phyloP scores from a whole-genome alignment of 2,888 invertebrate genomes.

The Apamea epomidion region DNA sequence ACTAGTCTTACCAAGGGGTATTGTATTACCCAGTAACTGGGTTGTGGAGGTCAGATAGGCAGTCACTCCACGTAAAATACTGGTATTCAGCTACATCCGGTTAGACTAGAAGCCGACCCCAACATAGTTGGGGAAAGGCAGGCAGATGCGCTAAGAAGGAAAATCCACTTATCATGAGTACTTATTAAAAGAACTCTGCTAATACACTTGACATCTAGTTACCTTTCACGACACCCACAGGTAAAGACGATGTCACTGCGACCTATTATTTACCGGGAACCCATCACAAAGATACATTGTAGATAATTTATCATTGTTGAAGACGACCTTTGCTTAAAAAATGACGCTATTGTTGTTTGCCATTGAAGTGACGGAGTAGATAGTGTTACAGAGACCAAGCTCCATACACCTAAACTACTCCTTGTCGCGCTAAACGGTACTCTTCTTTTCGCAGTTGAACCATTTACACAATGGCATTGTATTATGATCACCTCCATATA shows the following conservation, averaged over 20 bases:
- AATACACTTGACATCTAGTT: not conserved
- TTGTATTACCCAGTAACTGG: too few relatives aligned
- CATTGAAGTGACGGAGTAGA: not conserved
- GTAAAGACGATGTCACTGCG: slow-evolving; percentile 10
- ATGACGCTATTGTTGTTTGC: slow-evolving; percentile 31
- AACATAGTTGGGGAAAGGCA: too few relatives aligned
- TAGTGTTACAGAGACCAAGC: not conserved
- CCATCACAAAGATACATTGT: slow-evolving; percentile 36
- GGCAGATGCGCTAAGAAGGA: too few relatives aligned
- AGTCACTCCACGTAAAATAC: too few relatives aligned
- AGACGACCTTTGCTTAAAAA: slow-evolving; percentile 42
- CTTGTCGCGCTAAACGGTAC: too few relatives aligned
- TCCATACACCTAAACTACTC: not conserved
- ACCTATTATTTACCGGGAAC: slow-evolving; percentile 13
- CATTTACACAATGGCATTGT: too few relatives aligned
- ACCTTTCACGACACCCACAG: slow-evolving; percentile 2
- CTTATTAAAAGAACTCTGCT: not conserved
- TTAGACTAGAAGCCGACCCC: too few relatives aligned
- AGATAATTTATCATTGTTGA: slow-evolving; percentile 43
- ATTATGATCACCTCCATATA: too few relatives aligned
- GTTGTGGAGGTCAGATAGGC: too few relatives aligned
- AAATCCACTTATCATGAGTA: not conserved
- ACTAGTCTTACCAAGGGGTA: too few relatives aligned
- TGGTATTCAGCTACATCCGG: too few relatives aligned
- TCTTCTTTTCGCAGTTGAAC: too few relatives aligned